A percentile compares a stretch with the other conserved stretches of the same genome.
Evolutionary conservation across 2,888 invertebrate species (phyloP).

Genomic region (Oxyteleia sp.): DNA sequence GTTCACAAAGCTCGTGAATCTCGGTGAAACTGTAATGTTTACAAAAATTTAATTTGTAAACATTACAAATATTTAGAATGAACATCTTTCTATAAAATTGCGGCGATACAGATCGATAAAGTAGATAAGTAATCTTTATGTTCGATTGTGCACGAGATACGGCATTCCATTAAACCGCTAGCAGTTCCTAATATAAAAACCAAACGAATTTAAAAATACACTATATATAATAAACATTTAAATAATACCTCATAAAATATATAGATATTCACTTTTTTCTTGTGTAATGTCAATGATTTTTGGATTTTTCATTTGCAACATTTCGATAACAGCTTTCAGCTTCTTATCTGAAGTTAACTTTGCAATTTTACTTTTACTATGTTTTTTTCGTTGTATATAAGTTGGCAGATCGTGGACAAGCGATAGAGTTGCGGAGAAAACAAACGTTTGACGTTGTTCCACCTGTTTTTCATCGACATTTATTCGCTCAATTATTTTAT

Average conservation of each 20-base stretch:
- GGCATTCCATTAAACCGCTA: slow-evolving; percentile 94
- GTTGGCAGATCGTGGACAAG: slow-evolving; percentile 95
- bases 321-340: slow-evolving; percentile 92
- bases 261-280: slow-evolving; percentile 90
- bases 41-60: too few species aligned
- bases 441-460: slow-evolving; percentile 94
- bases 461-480: too few species aligned
- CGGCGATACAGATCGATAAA: too few species aligned
- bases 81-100: too few species aligned
- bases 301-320: slow-evolving; percentile 95
- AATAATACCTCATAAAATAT: too few species aligned
- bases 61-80: too few species aligned
- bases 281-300: slow-evolving; percentile 97
- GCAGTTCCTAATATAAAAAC: slow-evolving; percentile 95
- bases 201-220: too few species aligned
- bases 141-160: slow-evolving; percentile 92
- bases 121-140: too few species aligned
- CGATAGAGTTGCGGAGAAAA: slow-evolving; percentile 99
- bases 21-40: too few species aligned
- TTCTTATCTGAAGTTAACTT: slow-evolving; percentile 93
- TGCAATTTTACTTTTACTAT: slow-evolving; percentile 88
- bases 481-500: too few species aligned
- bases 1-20: too few species aligned
- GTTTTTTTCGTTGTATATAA: slow-evolving; percentile 89
- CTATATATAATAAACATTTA: too few species aligned